A percentile compares a stretch with the other conserved stretches of the same genome.
Evolutionary conservation across 2,888 invertebrate species (phyloP).

Genomic region (Augiades crinisus): DNA sequence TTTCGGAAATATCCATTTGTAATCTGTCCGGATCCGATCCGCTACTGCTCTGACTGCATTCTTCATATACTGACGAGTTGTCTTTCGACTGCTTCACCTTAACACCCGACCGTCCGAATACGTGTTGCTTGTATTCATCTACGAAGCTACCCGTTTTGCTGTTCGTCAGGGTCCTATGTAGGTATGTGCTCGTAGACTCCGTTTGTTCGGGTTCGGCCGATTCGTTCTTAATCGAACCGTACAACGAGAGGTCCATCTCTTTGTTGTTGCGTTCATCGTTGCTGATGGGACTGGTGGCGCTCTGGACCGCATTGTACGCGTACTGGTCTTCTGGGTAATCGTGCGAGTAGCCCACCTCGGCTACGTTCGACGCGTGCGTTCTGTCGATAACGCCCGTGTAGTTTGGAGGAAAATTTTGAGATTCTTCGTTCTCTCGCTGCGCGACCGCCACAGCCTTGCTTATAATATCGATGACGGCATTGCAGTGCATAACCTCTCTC

Average conservation of each 20-base stretch:
- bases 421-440: slow-evolving; percentile 73
- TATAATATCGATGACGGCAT: slow-evolving; percentile 77
- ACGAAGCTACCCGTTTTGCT: slow-evolving; percentile 52
- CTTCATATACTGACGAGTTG: slow-evolving; percentile 76
- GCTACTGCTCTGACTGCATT: slow-evolving; percentile 85
- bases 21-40: slow-evolving; percentile 88
- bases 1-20: slow-evolving; percentile 85
- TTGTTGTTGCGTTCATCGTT: slow-evolving; percentile 69
- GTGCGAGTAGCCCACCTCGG: slow-evolving; percentile 50
- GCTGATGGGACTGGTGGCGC: slow-evolving; percentile 57
- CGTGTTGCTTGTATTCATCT: slow-evolving; percentile 66
- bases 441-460: slow-evolving; percentile 77
- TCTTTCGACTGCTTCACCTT: slow-evolving; percentile 63
- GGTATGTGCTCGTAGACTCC: slow-evolving; percentile 47
- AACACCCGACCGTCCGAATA: slow-evolving; percentile 49
- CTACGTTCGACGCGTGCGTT: slow-evolving; percentile 45
- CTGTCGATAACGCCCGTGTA: slow-evolving; percentile 61
- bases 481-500: slow-evolving; percentile 76
- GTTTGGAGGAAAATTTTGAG: slow-evolving; percentile 58
- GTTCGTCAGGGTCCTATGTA: slow-evolving; percentile 48
- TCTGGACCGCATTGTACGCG: slow-evolving; percentile 53
- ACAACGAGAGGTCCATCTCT: slow-evolving; percentile 75
- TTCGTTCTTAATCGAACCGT: slow-evolving; percentile 66
- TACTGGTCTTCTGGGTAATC: slow-evolving; percentile 67
- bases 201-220: slow-evolving; percentile 50